A percentile compares a stretch with the other conserved stretches of the same genome.
Conservation (phyloP, 2,113 vertebrate species). For the Antechinus stuartii region DNA sequence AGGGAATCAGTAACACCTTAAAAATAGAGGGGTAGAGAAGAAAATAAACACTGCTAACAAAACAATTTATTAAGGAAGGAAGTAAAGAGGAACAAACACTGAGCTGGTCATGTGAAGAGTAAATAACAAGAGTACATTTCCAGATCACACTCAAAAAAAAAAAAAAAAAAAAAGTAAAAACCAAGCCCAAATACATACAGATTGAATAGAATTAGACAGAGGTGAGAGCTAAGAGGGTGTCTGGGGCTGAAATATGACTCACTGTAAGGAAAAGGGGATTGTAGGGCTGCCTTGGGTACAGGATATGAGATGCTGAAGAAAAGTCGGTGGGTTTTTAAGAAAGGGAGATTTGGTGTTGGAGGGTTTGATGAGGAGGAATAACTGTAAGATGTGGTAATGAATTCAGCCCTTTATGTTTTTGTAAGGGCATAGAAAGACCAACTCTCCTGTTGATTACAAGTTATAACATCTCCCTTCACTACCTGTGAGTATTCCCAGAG, state of each 20-base stretch:
- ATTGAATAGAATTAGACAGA: constrained; percentile 60
- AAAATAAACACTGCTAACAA: constrained; percentile 76
- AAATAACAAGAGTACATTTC: constrained; percentile 76
- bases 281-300: neutral
- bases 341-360: neutral
- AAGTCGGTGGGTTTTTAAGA: constrained; percentile 36
- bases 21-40: constrained; percentile 74
- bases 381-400: neutral
- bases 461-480: constrained; percentile 34
- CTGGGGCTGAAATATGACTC: constrained; percentile 51
- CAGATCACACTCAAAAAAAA: constrained; percentile 65
- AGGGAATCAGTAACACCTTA: constrained; percentile 73
- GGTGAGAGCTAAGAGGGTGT: constrained; percentile 53
- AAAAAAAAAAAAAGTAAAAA: constrained; percentile 8
- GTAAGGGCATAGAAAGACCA: neutral
- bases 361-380: constrained; percentile 33
- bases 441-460: constrained; percentile 1
- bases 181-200: constrained; percentile 56
- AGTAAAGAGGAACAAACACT: constrained; percentile 64
- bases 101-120: constrained; percentile 65
- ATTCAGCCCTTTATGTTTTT: neutral
- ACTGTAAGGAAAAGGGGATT: constrained; percentile 45
- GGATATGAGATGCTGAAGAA: constrained; percentile 55
- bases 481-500: neutral
- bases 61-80: constrained; percentile 75